phyloP scores from a whole-genome alignment of 2,797 vertebrate genomes.

The Sebastes minor region DNA sequence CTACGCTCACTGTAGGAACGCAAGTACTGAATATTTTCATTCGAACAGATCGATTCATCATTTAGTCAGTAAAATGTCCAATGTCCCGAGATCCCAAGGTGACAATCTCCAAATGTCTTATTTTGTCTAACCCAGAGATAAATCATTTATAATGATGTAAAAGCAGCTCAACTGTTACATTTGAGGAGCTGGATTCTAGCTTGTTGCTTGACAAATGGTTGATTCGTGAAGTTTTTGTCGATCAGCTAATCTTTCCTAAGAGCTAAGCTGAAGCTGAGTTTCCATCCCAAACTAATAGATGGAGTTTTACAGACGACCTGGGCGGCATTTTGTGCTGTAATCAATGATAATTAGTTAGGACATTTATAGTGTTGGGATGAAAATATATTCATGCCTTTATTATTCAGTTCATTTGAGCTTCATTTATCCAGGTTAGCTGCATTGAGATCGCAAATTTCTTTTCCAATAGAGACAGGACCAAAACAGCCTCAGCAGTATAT shows the following conservation, averaged over 20 bases:
- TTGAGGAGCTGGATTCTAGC: background rate
- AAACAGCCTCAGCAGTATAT: background rate
- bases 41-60: no score
- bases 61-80: no score
- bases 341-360: background rate
- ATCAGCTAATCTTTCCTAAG: background rate
- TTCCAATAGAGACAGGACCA: background rate
- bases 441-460: background rate
- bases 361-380: background rate
- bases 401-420: background rate
- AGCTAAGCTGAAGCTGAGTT: no score
- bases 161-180: background rate
- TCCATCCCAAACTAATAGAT: no score
- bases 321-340: background rate
- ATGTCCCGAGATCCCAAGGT: no score
- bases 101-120: no score
- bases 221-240: background rate
- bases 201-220: background rate
- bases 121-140: no score
- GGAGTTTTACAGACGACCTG: background rate
- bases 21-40: no score
- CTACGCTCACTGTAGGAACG: no score
- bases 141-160: no score
- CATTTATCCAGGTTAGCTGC: slow-evolving; percentile 10
- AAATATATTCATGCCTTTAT: background rate